These are phyloP conservation scores for Polypterus senegalus DNA, from an alignment of 2,113 vertebrate genomes.

Conservation along the genomic window DNA sequence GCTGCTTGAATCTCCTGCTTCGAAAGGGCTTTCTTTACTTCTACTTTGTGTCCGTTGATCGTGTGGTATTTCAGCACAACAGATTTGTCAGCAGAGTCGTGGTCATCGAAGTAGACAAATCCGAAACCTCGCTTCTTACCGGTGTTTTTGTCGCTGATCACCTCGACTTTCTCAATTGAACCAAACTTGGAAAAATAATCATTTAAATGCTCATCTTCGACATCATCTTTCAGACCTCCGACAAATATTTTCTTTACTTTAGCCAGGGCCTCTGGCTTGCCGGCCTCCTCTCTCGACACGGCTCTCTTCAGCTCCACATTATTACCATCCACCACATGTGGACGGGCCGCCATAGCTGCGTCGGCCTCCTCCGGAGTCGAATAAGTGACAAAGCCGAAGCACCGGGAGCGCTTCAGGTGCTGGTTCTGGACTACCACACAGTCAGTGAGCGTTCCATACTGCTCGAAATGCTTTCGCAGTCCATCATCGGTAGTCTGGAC, in stretches of 20 bases:
- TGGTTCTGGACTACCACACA: conserved; percentile 74
- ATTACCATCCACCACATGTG: conserved; percentile 71
- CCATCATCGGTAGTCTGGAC: conserved; percentile 90
- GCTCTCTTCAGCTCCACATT: conserved; percentile 76
- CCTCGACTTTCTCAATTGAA: conserved; percentile 70
- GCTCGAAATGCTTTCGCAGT: conserved; percentile 83
- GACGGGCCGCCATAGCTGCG: conserved; percentile 65
- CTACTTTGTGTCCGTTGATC: conserved; percentile 74
- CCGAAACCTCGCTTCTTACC: conserved; percentile 76
- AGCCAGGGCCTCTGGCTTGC: conserved; percentile 65
- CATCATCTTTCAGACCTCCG: conserved; percentile 69
- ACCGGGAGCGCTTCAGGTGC: conserved; percentile 72
- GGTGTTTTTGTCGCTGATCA: conserved; percentile 71
- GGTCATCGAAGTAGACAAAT: conserved; percentile 72
- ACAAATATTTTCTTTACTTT: conserved; percentile 81
- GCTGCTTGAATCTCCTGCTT: conserved; percentile 71
- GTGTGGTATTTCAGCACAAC: conserved; percentile 74
- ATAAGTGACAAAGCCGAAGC: conserved; percentile 74
- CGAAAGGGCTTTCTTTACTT: conserved; percentile 76
- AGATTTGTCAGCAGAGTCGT: conserved; percentile 73
- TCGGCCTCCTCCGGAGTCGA: conserved; percentile 63
- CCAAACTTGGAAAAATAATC: conserved; percentile 75
- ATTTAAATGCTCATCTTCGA: conserved; percentile 65
- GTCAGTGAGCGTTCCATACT: conserved; percentile 78
- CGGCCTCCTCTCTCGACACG: conserved; percentile 74